Percentiles rank a stretch among this genome's conserved stretches.
phyloP scores from a whole-genome alignment of 2,888 invertebrate genomes.

The Eupithecia abbreviata region DNA sequence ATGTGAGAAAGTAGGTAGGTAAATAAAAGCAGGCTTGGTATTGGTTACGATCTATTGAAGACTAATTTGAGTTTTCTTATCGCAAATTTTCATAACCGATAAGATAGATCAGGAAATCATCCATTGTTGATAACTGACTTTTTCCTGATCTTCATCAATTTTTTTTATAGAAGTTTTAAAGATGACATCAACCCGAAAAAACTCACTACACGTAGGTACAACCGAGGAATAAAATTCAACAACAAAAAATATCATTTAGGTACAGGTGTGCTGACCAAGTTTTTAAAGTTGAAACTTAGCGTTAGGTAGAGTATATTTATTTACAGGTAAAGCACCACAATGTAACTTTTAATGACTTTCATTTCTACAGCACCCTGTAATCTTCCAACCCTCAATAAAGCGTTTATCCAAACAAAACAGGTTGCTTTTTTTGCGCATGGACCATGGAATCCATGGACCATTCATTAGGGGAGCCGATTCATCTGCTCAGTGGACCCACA shows the following conservation, averaged over 20 bases:
- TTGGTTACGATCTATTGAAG: background rate
- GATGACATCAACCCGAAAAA: too few relatives aligned
- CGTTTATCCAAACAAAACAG: constrained; percentile 41
- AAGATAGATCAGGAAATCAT: background rate
- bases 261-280: too few relatives aligned
- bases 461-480: constrained; percentile 26
- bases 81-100: background rate
- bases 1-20: background rate
- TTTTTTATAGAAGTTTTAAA: too few relatives aligned
- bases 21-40: background rate
- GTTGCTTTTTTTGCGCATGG: constrained; percentile 40
- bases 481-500: constrained; percentile 25
- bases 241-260: too few relatives aligned
- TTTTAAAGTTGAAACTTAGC: background rate
- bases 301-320: background rate
- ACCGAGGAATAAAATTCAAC: too few relatives aligned
- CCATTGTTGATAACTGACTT: background rate
- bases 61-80: background rate
- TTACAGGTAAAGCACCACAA: background rate
- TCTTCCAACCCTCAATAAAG: constrained; percentile 20
- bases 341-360: background rate
- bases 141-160: too few relatives aligned
- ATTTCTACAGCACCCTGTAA: background rate
- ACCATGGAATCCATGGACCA: constrained; percentile 21
- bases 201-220: too few relatives aligned